phyloP scores from a whole-genome alignment of 2,797 vertebrate species.

The Alfaro cultratus region DNA sequence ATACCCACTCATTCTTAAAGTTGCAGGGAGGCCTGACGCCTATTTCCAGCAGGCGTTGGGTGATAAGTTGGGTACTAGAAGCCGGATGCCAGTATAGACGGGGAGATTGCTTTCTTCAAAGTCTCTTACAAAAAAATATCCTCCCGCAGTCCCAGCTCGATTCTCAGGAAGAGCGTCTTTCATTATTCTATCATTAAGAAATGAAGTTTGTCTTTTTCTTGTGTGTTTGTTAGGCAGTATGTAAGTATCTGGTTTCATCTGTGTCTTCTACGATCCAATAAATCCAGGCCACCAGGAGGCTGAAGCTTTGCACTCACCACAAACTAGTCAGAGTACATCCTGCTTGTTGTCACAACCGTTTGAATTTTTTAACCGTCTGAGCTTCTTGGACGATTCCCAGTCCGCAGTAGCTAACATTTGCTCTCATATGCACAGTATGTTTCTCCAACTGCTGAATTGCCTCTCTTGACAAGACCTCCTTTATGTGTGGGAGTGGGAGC shows the following conservation, averaged over 20 bases:
- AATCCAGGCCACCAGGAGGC: not conserved
- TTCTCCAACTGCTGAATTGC: slow-evolving; percentile 40
- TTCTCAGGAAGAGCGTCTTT: not conserved
- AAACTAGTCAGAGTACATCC: not conserved
- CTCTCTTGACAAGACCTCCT: slow-evolving; percentile 38
- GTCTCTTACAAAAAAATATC: not conserved
- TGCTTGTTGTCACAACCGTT: slow-evolving; percentile 23
- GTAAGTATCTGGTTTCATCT: not conserved
- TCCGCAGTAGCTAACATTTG: slow-evolving; percentile 22
- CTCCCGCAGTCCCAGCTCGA: too few species aligned
- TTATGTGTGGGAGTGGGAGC: not conserved
- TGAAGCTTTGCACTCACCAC: not conserved
- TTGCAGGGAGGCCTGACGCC: not conserved
- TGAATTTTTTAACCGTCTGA: slow-evolving; percentile 9
- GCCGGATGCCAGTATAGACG: not conserved
- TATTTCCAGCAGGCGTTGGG: not conserved
- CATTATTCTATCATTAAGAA: not conserved
- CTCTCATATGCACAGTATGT: slow-evolving; percentile 28
- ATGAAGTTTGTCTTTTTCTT: not conserved
- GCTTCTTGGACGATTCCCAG: slow-evolving; percentile 23
- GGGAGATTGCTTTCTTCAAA: not conserved
- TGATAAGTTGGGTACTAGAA: not conserved
- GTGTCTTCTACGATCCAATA: not conserved
- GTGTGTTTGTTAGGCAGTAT: not conserved
- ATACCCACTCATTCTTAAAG: not conserved